These are phyloP conservation scores for Camponotus vicinus DNA, from an alignment of 1,140 invertebrate species.

Conservation along the genomic window DNA sequence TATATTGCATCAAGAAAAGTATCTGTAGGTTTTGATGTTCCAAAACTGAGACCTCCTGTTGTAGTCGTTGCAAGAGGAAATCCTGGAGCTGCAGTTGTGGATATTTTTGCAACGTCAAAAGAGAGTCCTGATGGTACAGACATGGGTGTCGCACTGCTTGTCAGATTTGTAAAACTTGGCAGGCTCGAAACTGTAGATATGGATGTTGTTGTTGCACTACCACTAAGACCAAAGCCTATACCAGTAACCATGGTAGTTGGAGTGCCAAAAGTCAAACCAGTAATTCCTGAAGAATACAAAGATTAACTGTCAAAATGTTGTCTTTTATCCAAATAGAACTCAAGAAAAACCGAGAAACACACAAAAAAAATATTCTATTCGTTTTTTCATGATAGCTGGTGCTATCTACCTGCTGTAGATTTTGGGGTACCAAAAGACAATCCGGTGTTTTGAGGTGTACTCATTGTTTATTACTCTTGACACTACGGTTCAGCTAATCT, in stretches of 20 bases:
- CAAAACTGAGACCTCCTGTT: constrained; percentile 46
- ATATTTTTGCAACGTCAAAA: constrained; percentile 3
- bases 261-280: constrained; percentile 57
- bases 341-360: background rate
- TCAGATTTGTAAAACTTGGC: constrained; percentile 41
- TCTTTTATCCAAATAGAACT: background rate
- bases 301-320: background rate
- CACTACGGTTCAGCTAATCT: background rate
- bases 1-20: background rate
- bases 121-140: background rate
- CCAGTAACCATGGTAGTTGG: constrained; percentile 75
- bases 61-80: constrained; percentile 62
- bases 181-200: constrained; percentile 27
- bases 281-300: constrained; percentile 12
- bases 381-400: background rate
- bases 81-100: constrained; percentile 79
- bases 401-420: background rate
- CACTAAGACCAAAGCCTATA: constrained; percentile 66
- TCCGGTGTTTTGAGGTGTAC: constrained; percentile 54
- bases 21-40: constrained; percentile 61
- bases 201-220: constrained; percentile 65
- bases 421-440: constrained; percentile 66
- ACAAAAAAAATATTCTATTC: background rate
- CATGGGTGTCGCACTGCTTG: background rate
- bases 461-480: background rate